Percentiles rank a stretch among this genome's conserved stretches.
These are phyloP conservation scores for Globodera rostochiensis DNA, from an alignment of 1,140 invertebrate genomes.

Conservation along the genomic window DNA sequence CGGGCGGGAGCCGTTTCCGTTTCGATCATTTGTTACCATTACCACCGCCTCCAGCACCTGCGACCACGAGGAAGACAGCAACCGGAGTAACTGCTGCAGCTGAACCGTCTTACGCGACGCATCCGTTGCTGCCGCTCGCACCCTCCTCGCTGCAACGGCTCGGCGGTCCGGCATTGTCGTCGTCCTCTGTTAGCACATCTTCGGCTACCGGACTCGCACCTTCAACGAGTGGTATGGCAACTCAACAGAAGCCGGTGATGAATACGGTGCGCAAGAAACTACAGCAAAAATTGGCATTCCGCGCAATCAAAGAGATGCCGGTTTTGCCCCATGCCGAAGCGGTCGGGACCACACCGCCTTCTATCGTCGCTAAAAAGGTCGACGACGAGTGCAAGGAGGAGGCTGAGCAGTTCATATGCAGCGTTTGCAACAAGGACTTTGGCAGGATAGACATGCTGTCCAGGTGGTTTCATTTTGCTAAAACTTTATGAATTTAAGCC, in stretches of 20 bases:
- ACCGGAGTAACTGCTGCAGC: neutral
- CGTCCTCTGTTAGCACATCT: too few relatives aligned
- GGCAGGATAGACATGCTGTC: constrained; percentile 51
- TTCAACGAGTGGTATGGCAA: neutral
- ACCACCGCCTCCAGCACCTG: neutral
- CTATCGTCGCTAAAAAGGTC: neutral
- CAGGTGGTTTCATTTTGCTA: constrained; percentile 14
- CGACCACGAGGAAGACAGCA: neutral
- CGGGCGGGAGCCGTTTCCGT: constrained; percentile 35
- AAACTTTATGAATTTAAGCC: too few relatives aligned
- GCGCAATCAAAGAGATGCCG: neutral
- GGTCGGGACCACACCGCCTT: neutral
- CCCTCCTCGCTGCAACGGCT: constrained; percentile 21
- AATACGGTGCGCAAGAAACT: neutral
- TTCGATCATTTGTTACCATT: constrained; percentile 43
- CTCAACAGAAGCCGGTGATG: too few relatives aligned
- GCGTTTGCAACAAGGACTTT: constrained; percentile 43
- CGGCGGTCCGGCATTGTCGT: neutral
- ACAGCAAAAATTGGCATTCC: neutral
- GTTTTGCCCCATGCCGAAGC: neutral
- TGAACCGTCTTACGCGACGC: constrained; percentile 1
- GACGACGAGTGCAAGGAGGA: constrained; percentile 27
- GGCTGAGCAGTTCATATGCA: constrained; percentile 26
- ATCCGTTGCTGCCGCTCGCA: constrained; percentile 19
- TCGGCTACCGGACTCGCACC: neutral